Evolutionary conservation across 2,797 vertebrate species (phyloP).

Genomic region (Sciurus vulgaris): DNA sequence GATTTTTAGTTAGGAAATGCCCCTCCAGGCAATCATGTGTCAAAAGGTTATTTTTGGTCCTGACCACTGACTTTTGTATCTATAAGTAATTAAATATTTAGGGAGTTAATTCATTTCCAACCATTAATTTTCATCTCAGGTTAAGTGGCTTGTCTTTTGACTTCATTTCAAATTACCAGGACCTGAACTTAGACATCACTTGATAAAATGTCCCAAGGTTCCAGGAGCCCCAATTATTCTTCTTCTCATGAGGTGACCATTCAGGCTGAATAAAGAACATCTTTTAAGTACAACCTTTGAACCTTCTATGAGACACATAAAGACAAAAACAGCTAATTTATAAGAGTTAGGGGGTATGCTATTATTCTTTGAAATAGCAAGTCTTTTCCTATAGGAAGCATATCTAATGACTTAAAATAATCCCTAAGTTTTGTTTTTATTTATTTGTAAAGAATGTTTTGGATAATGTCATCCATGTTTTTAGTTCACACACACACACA

Average conservation of each 20-base stretch:
- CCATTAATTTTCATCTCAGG: conserved; percentile 86
- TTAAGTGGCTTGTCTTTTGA: conserved; percentile 85
- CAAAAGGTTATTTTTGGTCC: conserved; percentile 50
- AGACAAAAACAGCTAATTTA: not conserved
- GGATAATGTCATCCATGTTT: not conserved
- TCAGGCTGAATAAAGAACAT: conserved; percentile 12
- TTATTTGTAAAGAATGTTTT: not conserved
- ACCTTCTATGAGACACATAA: not conserved
- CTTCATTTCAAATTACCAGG: conserved; percentile 83
- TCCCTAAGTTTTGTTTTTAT: not conserved
- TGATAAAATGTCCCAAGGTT: conserved; percentile 77
- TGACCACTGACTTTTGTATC: conserved; percentile 74
- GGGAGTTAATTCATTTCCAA: conserved; percentile 82
- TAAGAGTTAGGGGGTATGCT: not conserved
- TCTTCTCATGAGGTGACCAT: conserved; percentile 46
- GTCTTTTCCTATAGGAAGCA: not conserved
- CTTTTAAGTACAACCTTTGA: conserved; percentile 30
- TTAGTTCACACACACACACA: not conserved
- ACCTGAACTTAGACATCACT: conserved; percentile 80
- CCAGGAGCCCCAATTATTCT: conserved; percentile 20
- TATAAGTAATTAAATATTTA: conserved; percentile 86
- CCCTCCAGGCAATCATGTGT: not conserved
- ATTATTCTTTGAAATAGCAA: not conserved
- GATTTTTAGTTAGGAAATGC: conserved; percentile 31
- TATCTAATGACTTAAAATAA: not conserved